Base-by-base conservation (phyloP, 2,888 invertebrate species). In the Drosophila yooni region DNA sequence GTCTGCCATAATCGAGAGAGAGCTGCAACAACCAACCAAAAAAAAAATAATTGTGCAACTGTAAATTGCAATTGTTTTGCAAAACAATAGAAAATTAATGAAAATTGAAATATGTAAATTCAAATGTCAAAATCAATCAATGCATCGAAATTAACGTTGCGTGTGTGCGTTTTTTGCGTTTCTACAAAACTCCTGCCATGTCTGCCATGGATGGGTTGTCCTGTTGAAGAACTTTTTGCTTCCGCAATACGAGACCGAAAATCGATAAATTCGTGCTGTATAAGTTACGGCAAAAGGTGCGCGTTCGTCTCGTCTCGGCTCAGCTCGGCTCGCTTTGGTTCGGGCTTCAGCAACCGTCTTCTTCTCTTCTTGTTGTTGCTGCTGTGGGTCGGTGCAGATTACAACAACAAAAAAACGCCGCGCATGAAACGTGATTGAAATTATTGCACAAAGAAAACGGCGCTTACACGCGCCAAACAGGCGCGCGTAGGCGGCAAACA, bases 181-280 rank as follows among this genome's bases (percentile, higher is more conserved):
- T 46, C 21, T 15, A 46, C 46, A 46, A 25, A 66, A n/a, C n/a
- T 56, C 38, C 50, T 67, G 25, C 61, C 46, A 46, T 73, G 77
- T 79, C 81, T 81, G 81, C 40, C 60, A 65, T 76, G 69, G 73
- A 60, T 25, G 15, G 15, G 15, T 46, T 15, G 66, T 82, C 76
- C 79, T 82, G 76, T 76, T 82, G 67, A 79, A 81, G 15, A 46
- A 46, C 15, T 68, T 81, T 80, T 89, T 80, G 88, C 85, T 89
- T 88, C 90, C 85, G 90, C 88, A 88, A 77, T 82, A 82, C 73
- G 74, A 75, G 72, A 72, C 77, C 76, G 68, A 91, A 91, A 92
- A 92, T 92, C 92, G 79, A 92, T 92, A 92, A 91, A 89, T 92
- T 83, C 91, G 91, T 92, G 91, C 90, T 92, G 92, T 92, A 92